Evolutionary conservation across 2,888 invertebrate species (phyloP).

Genomic region (Pteria penguin): DNA sequence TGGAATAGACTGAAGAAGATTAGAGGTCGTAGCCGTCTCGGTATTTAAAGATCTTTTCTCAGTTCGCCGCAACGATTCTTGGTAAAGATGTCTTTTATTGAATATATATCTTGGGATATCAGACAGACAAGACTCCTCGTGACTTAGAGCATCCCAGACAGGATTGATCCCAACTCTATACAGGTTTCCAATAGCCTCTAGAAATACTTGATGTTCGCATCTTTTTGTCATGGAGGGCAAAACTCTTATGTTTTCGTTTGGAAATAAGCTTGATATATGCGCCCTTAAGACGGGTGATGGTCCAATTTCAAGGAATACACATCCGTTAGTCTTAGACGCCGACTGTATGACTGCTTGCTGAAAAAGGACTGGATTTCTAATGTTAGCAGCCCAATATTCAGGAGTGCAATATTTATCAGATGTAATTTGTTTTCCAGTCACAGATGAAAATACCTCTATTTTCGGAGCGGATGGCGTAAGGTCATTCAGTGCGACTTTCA

Average conservation of each 20-base stretch:
- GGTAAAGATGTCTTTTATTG: slow-evolving; percentile 43
- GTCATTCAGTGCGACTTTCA: slow-evolving; percentile 29
- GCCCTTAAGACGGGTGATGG: slow-evolving; percentile 63
- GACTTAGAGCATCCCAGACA: slow-evolving; percentile 45
- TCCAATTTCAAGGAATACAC: slow-evolving; percentile 68
- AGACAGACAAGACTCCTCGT: slow-evolving; percentile 22
- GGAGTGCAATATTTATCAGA: slow-evolving; percentile 45
- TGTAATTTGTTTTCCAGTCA: slow-evolving; percentile 49
- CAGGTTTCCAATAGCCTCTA: slow-evolving; percentile 34
- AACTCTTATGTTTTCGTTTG: slow-evolving; percentile 28
- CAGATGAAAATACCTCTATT: slow-evolving; percentile 60
- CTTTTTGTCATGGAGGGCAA: slow-evolving; percentile 47
- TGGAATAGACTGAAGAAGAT: slow-evolving; percentile 6
- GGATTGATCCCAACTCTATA: slow-evolving; percentile 47
- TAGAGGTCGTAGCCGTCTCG: background rate
- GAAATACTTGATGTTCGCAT: slow-evolving; percentile 36
- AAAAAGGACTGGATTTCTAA: slow-evolving; percentile 62
- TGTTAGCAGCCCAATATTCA: slow-evolving; percentile 66
- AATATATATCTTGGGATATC: slow-evolving; percentile 58
- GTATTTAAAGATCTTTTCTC: slow-evolving; percentile 36
- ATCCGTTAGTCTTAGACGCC: slow-evolving; percentile 26
- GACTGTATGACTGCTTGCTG: slow-evolving; percentile 49
- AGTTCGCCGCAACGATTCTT: slow-evolving; percentile 40
- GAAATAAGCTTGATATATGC: slow-evolving; percentile 50
- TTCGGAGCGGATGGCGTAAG: slow-evolving; percentile 34